A percentile compares a stretch with the other conserved stretches of the same genome.
Evolutionary conservation across 2,888 invertebrate species (phyloP).

Genomic region (Phytoseiulus persimilis): DNA sequence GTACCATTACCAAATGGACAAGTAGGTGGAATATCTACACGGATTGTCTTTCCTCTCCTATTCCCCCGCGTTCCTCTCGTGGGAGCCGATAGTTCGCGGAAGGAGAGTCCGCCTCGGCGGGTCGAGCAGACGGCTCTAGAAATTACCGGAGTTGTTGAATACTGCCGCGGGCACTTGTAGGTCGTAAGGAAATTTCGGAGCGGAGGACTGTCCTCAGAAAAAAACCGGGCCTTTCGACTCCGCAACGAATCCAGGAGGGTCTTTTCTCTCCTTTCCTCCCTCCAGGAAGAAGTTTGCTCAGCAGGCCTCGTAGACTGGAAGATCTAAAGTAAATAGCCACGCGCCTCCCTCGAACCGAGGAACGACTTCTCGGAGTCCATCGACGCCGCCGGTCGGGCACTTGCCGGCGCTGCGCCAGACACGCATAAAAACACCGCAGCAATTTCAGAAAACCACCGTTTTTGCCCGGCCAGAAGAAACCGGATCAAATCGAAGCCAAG

Average conservation of each 20-base stretch:
- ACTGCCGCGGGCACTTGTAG: too few relatives aligned
- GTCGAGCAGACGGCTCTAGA: too few relatives aligned
- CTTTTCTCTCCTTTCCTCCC: not conserved
- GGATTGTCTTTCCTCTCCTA: not conserved
- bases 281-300: not conserved
- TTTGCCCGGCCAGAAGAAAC: not conserved
- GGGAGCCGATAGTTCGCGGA: not conserved
- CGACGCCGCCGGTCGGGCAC: not conserved
- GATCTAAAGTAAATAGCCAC: not conserved
- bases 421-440: not conserved
- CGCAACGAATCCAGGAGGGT: not conserved
- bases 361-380: not conserved
- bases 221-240: too few relatives aligned
- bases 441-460: not conserved
- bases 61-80: not conserved
- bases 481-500: slow-evolving; percentile 5
- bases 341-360: not conserved
- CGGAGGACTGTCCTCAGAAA: too few relatives aligned
- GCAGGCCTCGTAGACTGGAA: not conserved
- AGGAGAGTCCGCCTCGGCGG: too few relatives aligned
- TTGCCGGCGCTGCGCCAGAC: not conserved
- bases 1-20: not conserved
- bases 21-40: not conserved
- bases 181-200: too few relatives aligned
- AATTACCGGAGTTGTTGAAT: too few relatives aligned